phyloP scores from a whole-genome alignment of 2,797 vertebrate species.

The Loris lydekkerianus region DNA sequence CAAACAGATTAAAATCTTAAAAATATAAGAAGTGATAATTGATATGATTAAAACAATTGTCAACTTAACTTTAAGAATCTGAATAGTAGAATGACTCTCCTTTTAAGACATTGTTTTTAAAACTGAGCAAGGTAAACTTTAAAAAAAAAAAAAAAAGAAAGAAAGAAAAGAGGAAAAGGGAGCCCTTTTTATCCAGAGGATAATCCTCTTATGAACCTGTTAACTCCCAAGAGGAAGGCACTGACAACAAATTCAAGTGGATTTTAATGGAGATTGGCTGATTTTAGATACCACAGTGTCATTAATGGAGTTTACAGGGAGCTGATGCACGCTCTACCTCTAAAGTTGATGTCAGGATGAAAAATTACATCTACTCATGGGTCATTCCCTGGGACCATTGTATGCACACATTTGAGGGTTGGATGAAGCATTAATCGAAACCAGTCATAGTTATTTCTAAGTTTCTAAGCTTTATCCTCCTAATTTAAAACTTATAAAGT shows the following conservation, averaged over 20 bases:
- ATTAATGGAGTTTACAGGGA: background rate
- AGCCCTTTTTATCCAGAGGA: background rate
- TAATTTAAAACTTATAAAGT: conserved; percentile 66
- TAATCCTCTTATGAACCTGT: conserved; percentile 60
- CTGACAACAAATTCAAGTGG: conserved; percentile 15
- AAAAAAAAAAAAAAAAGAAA: background rate
- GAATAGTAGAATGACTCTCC: background rate
- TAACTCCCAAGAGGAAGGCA: conserved; percentile 2
- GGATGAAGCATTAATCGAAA: conserved; percentile 59
- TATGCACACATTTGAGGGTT: conserved; percentile 13
- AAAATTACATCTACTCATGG: conserved; percentile 62
- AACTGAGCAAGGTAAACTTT: conserved; percentile 6
- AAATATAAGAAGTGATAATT: background rate
- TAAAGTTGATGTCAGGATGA: conserved; percentile 67
- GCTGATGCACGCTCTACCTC: conserved; percentile 5
- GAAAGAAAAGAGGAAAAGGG: background rate
- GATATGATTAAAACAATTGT: conserved; percentile 3
- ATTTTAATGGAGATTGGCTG: conserved; percentile 41
- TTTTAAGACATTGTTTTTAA: conserved; percentile 6
- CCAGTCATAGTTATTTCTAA: conserved; percentile 57
- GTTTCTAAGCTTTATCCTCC: conserved; percentile 58
- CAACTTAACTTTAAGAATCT: conserved; percentile 47
- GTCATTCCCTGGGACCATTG: conserved; percentile 8
- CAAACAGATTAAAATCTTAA: conserved; percentile 28
- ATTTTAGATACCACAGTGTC: background rate